Conservation (phyloP, 1,140 invertebrate genomes). For the Zophobas morio region DNA sequence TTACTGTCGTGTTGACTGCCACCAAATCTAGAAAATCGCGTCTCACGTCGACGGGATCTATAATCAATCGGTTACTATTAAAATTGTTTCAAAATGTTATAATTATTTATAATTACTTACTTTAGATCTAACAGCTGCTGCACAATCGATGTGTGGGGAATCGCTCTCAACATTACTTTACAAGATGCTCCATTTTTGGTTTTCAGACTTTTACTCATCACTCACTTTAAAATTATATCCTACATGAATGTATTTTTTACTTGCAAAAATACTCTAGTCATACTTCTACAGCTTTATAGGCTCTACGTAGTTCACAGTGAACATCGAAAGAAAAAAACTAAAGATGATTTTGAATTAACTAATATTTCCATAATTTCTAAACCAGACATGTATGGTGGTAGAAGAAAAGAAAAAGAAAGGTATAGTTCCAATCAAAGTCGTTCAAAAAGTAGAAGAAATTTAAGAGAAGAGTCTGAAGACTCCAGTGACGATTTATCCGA, state of each 20-base stretch:
- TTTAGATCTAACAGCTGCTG: conserved; percentile 77
- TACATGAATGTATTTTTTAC: conserved; percentile 97
- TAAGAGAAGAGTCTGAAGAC: conserved; percentile 46
- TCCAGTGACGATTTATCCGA: conserved; percentile 43
- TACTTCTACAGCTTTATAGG: conserved; percentile 87
- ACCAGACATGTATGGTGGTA: conserved; percentile 64
- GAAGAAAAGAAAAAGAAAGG: conserved; percentile 45
- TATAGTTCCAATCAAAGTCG: conserved; percentile 42
- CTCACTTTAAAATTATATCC: conserved; percentile 88
- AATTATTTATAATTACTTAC: conserved; percentile 48
- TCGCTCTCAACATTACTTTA: conserved; percentile 82
- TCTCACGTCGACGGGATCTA: conserved; percentile 71
- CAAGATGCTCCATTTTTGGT: conserved; percentile 90
- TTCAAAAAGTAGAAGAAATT: conserved; percentile 28
- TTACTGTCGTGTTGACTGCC: conserved; percentile 90
- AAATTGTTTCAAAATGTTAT: conserved; percentile 1
- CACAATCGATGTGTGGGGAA: conserved; percentile 88
- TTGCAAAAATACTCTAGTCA: conserved; percentile 90
- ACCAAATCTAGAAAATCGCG: conserved; percentile 85
- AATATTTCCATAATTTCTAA: conserved; percentile 75
- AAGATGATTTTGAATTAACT: conserved; percentile 67
- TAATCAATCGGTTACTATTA: conserved; percentile 66
- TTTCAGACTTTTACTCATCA: conserved; percentile 86
- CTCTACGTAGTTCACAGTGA: conserved; percentile 85
- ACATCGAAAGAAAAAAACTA: conserved; percentile 70